A percentile compares a stretch with the other conserved stretches of the same genome.
Evolutionary conservation across 2,888 invertebrate species (phyloP).

Genomic region (Conops quadrifasciatus): DNA sequence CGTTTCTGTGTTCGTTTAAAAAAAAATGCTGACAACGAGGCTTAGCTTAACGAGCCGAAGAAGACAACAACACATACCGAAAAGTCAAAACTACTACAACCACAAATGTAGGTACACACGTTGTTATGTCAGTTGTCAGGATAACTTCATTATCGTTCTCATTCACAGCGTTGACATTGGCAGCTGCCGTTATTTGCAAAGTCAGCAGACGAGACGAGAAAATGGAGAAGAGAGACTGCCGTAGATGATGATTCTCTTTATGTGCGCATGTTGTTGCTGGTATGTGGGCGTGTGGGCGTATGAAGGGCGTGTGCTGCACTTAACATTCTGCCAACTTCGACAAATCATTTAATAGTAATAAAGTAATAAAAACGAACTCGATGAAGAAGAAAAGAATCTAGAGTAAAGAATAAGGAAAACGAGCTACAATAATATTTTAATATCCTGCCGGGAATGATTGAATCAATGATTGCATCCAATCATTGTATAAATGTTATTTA

Average conservation of each 20-base stretch:
- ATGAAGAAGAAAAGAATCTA: not conserved
- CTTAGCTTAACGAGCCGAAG: not conserved
- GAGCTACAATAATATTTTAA: conserved; percentile 21
- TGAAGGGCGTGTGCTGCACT: no score
- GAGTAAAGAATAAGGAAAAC: not conserved
- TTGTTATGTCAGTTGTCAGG: conserved; percentile 10
- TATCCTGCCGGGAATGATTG: conserved; percentile 23
- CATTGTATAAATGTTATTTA: no score
- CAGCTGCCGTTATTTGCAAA: not conserved
- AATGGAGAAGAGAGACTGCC: not conserved
- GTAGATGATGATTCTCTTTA: not conserved
- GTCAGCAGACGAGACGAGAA: not conserved
- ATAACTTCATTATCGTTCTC: not conserved
- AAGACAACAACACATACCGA: not conserved
- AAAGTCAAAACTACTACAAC: not conserved
- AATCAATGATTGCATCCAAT: not conserved
- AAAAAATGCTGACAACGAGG: not conserved
- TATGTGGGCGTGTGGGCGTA: no score
- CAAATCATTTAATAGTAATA: no score
- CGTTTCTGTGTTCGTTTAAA: not conserved
- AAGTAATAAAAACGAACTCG: not conserved
- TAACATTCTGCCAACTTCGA: no score
- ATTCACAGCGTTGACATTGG: not conserved
- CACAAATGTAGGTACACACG: not conserved
- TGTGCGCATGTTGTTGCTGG: no score